A percentile compares a stretch with the other conserved stretches of the same genome.
Evolutionary conservation across 2,888 invertebrate genomes (phyloP).

Genomic region (Diarsia dahlii): DNA sequence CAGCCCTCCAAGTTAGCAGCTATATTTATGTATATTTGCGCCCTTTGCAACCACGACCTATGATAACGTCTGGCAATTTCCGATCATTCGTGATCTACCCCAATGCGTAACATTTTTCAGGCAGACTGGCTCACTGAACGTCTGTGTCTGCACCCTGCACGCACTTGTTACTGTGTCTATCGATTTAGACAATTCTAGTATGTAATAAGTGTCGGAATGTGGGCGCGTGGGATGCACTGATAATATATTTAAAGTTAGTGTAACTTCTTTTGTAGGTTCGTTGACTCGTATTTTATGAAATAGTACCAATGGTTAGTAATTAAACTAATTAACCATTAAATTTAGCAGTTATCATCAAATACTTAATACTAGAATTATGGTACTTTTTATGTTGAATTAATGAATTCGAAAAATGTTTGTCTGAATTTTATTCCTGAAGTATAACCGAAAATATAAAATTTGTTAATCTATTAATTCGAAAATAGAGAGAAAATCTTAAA

Average conservation of each 20-base stretch:
- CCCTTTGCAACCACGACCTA: conserved; percentile 78
- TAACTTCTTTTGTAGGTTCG: background rate
- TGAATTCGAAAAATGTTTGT: background rate
- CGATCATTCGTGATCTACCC: conserved; percentile 65
- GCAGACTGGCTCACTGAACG: conserved; percentile 36
- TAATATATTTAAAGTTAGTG: conserved; percentile 12
- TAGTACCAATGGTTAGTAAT: background rate
- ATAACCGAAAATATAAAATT: background rate
- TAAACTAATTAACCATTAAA: too few relatives aligned
- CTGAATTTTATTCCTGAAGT: background rate
- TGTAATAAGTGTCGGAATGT: conserved; percentile 22
- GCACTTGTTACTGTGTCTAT: conserved; percentile 61
- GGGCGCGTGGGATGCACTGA: background rate
- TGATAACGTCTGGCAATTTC: conserved; percentile 79
- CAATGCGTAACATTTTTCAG: conserved; percentile 64
- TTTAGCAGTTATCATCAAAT: background rate
- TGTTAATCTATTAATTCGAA: background rate
- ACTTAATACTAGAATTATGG: background rate
- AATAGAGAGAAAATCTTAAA: background rate
- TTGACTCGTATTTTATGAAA: background rate
- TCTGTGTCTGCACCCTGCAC: conserved; percentile 47
- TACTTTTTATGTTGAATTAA: background rate
- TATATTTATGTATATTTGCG: conserved; percentile 52
- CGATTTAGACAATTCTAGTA: conserved; percentile 59
- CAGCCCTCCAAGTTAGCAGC: conserved; percentile 20